A percentile compares a stretch with the other conserved stretches of the same genome.
Conservation (phyloP, 2,797 vertebrate species). For the Babyrousa celebensis region DNA sequence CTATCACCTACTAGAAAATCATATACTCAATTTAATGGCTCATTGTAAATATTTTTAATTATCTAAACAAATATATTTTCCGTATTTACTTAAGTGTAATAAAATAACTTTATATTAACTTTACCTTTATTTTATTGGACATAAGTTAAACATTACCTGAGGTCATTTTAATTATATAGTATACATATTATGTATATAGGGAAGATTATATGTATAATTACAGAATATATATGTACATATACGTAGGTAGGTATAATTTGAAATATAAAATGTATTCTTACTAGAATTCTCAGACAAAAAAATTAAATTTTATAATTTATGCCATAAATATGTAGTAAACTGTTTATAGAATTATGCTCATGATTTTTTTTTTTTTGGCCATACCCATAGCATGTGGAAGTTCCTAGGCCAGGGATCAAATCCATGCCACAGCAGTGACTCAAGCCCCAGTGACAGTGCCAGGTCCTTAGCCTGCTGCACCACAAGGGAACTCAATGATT, state of each 20-base stretch:
- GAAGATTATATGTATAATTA: not conserved
- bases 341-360: not conserved
- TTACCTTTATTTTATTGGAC: constrained; percentile 24
- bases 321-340: not conserved
- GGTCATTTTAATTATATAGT: not conserved
- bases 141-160: not conserved
- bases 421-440: too few relatives aligned
- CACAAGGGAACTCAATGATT: not conserved
- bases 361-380: too few relatives aligned
- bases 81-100: not conserved
- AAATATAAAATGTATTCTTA: constrained; percentile 49
- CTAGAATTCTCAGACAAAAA: not conserved
- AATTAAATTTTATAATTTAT: not conserved
- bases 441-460: too few relatives aligned
- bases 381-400: too few relatives aligned
- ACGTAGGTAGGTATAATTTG: not conserved
- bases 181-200: not conserved
- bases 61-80: constrained; percentile 26
- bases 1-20: not conserved
- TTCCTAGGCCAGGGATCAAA: too few relatives aligned
- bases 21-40: constrained; percentile 33
- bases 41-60: constrained; percentile 28
- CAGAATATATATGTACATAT: too few relatives aligned
- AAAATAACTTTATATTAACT: constrained; percentile 38
- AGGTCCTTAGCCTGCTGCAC: too few relatives aligned